phyloP scores from a whole-genome alignment of 1,140 invertebrate species.

The Listronotus bonariensis region DNA sequence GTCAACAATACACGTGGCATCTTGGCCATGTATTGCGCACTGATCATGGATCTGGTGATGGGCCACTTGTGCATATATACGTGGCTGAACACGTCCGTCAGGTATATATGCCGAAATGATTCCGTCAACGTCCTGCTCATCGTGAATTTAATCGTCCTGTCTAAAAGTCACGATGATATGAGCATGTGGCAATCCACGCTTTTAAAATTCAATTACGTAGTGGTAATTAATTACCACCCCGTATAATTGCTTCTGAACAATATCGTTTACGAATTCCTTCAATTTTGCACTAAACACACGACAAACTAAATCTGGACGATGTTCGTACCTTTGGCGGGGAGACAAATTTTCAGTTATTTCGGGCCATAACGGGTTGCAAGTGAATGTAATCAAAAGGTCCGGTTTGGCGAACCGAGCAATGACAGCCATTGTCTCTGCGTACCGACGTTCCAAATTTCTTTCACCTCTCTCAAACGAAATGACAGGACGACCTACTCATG shows the following conservation, averaged over 20 bases:
- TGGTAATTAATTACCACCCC: constrained; percentile 11
- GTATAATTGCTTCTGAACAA: constrained; percentile 18
- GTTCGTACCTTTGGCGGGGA: not conserved
- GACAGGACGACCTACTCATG: too few relatives aligned
- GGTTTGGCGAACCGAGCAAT: not conserved
- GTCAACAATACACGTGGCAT: constrained; percentile 22
- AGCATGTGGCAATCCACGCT: not conserved
- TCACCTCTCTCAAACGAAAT: too few relatives aligned
- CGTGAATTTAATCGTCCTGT: constrained; percentile 13
- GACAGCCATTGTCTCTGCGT: too few relatives aligned
- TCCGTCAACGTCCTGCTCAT: constrained; percentile 40
- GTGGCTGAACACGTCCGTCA: constrained; percentile 54
- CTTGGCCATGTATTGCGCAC: constrained; percentile 43
- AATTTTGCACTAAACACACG: constrained; percentile 25
- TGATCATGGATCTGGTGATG: constrained; percentile 58
- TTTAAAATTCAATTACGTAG: constrained; percentile 35
- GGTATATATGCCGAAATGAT: constrained; percentile 62
- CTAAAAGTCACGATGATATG: too few relatives aligned
- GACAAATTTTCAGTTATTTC: constrained; percentile 28
- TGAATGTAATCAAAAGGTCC: constrained; percentile 28
- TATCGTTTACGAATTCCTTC: constrained; percentile 8
- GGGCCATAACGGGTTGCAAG: constrained; percentile 30
- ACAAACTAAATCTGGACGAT: constrained; percentile 21
- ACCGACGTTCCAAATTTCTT: too few relatives aligned
- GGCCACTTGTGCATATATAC: constrained; percentile 53